A percentile compares a stretch with the other conserved stretches of the same genome.
These are phyloP conservation scores for Nipponacmea schrenckii DNA, from an alignment of 2,888 invertebrate species.

Conservation along the genomic window DNA sequence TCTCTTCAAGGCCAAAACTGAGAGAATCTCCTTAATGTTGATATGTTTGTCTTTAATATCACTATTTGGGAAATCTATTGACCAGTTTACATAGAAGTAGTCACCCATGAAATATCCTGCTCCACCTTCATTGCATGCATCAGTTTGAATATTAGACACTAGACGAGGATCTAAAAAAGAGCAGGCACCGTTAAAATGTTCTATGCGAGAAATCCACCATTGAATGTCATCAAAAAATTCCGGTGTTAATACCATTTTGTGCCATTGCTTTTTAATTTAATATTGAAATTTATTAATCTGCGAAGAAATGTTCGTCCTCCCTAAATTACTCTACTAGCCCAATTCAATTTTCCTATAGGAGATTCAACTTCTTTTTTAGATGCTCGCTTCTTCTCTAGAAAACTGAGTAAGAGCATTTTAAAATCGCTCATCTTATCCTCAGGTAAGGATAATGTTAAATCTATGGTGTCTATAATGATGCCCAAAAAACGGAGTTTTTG, in stretches of 20 bases:
- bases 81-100: not conserved
- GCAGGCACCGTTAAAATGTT: not conserved
- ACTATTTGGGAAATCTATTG: not conserved
- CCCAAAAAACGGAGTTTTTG: not conserved
- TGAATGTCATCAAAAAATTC: not conserved
- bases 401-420: not conserved
- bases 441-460: conserved; percentile 5
- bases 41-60: not conserved
- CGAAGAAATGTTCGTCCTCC: not conserved
- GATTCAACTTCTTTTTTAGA: conserved; percentile 9
- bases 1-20: not conserved
- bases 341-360: conserved; percentile 9
- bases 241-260: not conserved
- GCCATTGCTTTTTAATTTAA: not conserved
- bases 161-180: not conserved
- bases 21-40: not conserved
- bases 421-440: conserved; percentile 2
- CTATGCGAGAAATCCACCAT: not conserved
- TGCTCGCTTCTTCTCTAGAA: not conserved
- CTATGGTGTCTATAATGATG: not conserved
- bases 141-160: not conserved
- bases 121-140: not conserved
- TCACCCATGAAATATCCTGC: not conserved
- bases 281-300: not conserved
- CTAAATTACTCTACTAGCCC: not conserved